Evolutionary conservation across 2,888 invertebrate genomes (phyloP).

Genomic region (Meta bourneti): DNA sequence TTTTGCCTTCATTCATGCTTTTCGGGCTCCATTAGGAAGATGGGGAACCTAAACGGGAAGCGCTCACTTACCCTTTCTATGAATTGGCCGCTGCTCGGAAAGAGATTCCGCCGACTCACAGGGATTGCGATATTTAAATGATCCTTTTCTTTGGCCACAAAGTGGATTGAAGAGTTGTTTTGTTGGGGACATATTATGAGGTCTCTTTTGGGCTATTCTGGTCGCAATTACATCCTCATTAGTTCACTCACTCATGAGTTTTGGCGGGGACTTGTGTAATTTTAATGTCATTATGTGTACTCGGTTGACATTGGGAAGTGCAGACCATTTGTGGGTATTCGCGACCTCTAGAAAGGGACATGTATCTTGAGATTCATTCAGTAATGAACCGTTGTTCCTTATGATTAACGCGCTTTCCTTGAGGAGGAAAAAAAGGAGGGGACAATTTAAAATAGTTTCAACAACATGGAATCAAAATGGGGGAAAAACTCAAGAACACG

Average conservation of each 20-base stretch:
- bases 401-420: too few relatives aligned
- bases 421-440: too few relatives aligned
- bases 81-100: not conserved
- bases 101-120: too few relatives aligned
- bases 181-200: not conserved
- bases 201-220: not conserved
- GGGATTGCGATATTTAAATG: not conserved
- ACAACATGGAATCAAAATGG: too few relatives aligned
- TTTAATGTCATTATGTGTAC: not conserved
- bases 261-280: not conserved
- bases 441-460: too few relatives aligned
- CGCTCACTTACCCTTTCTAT: not conserved
- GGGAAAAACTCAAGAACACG: too few relatives aligned
- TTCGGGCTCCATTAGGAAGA: not conserved
- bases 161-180: not conserved
- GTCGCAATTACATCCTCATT: not conserved
- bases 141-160: not conserved
- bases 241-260: not conserved
- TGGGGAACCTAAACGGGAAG: not conserved
- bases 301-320: not conserved
- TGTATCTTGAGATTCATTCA: too few relatives aligned
- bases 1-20: not conserved
- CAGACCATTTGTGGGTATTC: too few relatives aligned
- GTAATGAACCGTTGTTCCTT: too few relatives aligned
- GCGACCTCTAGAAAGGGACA: too few relatives aligned